Evolutionary conservation across 2,113 vertebrate genomes (phyloP).

Genomic region (Indri indri): DNA sequence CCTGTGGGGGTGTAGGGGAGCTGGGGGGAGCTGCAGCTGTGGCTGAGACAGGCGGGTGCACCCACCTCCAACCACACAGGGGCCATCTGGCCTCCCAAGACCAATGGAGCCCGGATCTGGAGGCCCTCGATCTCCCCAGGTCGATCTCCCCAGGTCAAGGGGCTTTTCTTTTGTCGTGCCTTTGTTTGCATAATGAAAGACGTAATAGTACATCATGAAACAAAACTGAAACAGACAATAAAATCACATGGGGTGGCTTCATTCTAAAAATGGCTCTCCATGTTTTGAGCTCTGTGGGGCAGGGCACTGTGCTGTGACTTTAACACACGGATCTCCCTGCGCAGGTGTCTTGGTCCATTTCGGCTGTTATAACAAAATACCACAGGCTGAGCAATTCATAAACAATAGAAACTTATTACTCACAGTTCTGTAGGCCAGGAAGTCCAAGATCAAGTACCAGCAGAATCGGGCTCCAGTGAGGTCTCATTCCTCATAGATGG

Average conservation of each 20-base stretch:
- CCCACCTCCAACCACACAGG: rapidly evolving
- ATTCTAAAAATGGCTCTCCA: not conserved
- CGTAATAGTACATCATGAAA: not conserved
- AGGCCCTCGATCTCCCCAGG: too few relatives aligned
- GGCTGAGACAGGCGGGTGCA: not conserved
- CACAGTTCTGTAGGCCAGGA: not conserved
- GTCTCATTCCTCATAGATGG: too few relatives aligned
- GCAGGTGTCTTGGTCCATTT: too few relatives aligned
- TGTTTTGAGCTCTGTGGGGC: not conserved
- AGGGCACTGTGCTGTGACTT: not conserved
- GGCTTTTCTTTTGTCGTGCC: not conserved
- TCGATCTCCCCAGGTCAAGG: rapidly evolving
- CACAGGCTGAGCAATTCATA: too few relatives aligned
- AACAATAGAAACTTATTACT: not conserved
- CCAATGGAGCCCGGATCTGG: not conserved
- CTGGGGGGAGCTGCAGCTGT: not conserved
- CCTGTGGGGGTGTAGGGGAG: not conserved
- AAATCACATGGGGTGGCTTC: not conserved
- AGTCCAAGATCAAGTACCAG: too few relatives aligned
- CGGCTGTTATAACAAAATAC: not conserved
- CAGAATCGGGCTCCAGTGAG: not conserved
- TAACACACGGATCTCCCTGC: not conserved
- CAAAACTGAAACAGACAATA: not conserved
- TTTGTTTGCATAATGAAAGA: not conserved
- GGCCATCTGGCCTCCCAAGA: rapidly evolving